Percentiles rank a stretch among this genome's conserved stretches.
Conservation (phyloP, 1,140 invertebrate genomes). For the Eueides isabella region DNA sequence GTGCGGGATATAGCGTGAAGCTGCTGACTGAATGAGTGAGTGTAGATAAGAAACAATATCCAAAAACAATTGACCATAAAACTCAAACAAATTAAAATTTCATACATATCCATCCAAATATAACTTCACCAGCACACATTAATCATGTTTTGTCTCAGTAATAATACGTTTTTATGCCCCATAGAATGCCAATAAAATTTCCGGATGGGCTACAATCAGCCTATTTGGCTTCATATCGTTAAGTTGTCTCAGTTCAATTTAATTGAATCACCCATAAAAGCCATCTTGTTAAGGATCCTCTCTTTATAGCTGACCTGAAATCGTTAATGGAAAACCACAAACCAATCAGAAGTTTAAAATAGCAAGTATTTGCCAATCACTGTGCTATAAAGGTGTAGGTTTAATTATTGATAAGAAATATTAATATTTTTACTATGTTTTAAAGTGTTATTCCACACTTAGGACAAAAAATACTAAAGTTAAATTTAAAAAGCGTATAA, state of each 20-base stretch:
- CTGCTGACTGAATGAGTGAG: no score
- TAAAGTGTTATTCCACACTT: no score
- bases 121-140: neutral
- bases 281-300: slow-evolving; percentile 29
- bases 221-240: slow-evolving; percentile 2
- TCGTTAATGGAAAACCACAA: slow-evolving; percentile 13
- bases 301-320: slow-evolving; percentile 6
- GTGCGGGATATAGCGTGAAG: no score
- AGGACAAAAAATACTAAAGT: no score
- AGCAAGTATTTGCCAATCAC: neutral
- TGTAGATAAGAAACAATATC: no score
- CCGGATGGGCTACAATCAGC: slow-evolving; percentile 16
- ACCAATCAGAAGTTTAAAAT: slow-evolving; percentile 3
- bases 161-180: neutral
- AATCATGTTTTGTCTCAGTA: neutral
- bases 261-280: slow-evolving; percentile 32
- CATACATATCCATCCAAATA: no score
- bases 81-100: no score
- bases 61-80: no score
- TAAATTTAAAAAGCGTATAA: no score
- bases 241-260: slow-evolving; percentile 21
- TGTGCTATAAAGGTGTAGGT: neutral
- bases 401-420: neutral
- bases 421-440: no score
- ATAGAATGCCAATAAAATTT: slow-evolving; percentile 18